Conservation (phyloP, 2,797 vertebrate genomes). For the Eleutherodactylus coqui region DNA sequence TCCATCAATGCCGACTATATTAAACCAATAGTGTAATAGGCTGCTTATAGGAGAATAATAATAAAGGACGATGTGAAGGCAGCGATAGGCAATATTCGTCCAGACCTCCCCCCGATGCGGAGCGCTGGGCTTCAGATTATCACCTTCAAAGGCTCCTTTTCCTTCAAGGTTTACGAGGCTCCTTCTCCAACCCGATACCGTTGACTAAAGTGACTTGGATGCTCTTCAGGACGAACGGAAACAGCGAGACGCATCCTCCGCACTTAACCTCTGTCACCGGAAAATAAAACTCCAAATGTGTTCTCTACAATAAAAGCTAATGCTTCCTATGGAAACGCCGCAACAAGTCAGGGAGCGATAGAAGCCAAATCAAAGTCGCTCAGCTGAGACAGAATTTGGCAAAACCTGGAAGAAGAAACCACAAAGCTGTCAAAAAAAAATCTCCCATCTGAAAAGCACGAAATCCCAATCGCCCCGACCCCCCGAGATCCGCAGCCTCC, state of each 20-base stretch:
- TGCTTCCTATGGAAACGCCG: slow-evolving; percentile 31
- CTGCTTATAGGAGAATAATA: background rate
- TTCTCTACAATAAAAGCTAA: slow-evolving; percentile 36
- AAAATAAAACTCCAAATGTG: slow-evolving; percentile 42
- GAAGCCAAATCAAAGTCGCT: background rate
- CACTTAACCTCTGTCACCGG: slow-evolving; percentile 41
- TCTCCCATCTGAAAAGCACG: background rate
- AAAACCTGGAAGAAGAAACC: background rate
- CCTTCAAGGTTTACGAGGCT: background rate
- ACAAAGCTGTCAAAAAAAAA: background rate
- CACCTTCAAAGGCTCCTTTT: slow-evolving; percentile 20
- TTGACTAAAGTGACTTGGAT: slow-evolving; percentile 2
- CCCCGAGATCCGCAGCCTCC: background rate
- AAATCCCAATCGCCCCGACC: too few relatives aligned
- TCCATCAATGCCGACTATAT: too few relatives aligned
- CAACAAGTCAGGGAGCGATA: slow-evolving; percentile 15
- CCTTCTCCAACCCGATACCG: slow-evolving; percentile 24
- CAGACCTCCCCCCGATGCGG: background rate
- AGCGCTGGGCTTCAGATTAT: background rate
- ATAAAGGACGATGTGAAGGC: background rate
- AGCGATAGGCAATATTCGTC: background rate
- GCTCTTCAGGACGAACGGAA: background rate
- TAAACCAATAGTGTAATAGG: background rate
- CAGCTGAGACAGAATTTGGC: slow-evolving; percentile 4
- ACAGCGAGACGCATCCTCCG: slow-evolving; percentile 22